These are phyloP conservation scores for Clarias magur DNA, from an alignment of 2,113 vertebrate species.

Conservation along the genomic window DNA sequence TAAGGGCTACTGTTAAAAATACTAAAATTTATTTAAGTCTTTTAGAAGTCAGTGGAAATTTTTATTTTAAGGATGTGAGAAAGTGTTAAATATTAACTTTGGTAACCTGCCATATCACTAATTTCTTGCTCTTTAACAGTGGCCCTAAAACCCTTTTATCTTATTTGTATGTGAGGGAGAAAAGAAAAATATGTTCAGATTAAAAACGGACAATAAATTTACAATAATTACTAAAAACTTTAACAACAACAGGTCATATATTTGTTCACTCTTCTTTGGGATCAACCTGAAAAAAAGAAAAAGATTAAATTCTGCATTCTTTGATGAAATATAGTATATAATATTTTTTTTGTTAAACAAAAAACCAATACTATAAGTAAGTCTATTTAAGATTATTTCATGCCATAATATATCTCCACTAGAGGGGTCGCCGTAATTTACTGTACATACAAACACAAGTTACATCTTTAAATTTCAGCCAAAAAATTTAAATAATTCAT, in stretches of 20 bases:
- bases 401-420: neutral
- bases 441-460: neutral
- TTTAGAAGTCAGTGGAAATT: no score
- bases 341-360: neutral
- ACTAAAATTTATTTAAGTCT: neutral
- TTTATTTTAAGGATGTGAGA: neutral
- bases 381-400: neutral
- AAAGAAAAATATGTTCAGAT: slow-evolving; percentile 22
- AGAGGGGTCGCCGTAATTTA: neutral
- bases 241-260: slow-evolving; percentile 23
- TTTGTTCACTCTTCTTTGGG: slow-evolving; percentile 25
- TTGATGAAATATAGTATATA: neutral
- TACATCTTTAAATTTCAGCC: neutral
- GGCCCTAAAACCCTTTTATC: neutral
- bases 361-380: neutral
- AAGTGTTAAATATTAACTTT: neutral
- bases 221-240: slow-evolving; percentile 52
- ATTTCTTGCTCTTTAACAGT: neutral
- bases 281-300: slow-evolving; percentile 62
- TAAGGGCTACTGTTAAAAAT: neutral
- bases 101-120: neutral
- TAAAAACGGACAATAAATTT: slow-evolving; percentile 39
- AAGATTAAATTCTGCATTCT: neutral
- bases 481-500: neutral
- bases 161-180: slow-evolving; percentile 46